Percentiles rank a stretch among this genome's conserved stretches.
Conservation (phyloP, 2,797 vertebrate genomes). For the Oceanodroma leucorhoa region DNA sequence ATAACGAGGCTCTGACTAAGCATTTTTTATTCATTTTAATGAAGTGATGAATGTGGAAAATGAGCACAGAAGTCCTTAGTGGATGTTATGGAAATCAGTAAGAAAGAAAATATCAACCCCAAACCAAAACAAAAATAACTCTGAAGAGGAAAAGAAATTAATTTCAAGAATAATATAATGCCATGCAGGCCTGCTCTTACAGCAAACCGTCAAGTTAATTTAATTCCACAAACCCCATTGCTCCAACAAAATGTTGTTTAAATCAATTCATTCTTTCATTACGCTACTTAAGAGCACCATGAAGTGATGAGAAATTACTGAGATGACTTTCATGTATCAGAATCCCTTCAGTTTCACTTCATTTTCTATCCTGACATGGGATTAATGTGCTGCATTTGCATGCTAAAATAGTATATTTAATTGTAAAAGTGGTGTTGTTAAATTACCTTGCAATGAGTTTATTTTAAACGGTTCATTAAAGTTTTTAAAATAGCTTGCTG, state of each 20-base stretch:
- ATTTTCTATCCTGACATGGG: slow-evolving; percentile 71
- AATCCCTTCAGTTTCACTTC: slow-evolving; percentile 72
- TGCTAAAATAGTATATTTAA: slow-evolving; percentile 76
- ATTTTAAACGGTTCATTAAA: slow-evolving; percentile 78
- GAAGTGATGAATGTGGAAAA: slow-evolving; percentile 30
- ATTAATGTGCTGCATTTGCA: slow-evolving; percentile 75
- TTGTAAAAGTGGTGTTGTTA: slow-evolving; percentile 74
- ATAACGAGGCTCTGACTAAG: not conserved
- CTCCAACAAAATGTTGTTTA: slow-evolving; percentile 74
- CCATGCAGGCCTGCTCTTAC: slow-evolving; percentile 60
- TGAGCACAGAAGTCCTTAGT: slow-evolving; percentile 24
- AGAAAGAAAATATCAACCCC: not conserved
- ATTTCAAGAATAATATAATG: slow-evolving; percentile 73
- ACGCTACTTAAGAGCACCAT: slow-evolving; percentile 59
- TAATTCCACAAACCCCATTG: slow-evolving; percentile 76
- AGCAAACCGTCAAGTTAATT: slow-evolving; percentile 77
- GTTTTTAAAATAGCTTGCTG: slow-evolving; percentile 70
- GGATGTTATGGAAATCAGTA: slow-evolving; percentile 44
- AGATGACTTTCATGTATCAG: slow-evolving; percentile 71
- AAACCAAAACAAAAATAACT: slow-evolving; percentile 48
- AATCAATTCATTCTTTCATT: slow-evolving; percentile 80
- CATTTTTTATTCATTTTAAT: slow-evolving; percentile 28
- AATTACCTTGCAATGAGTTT: slow-evolving; percentile 80
- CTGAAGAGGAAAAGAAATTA: slow-evolving; percentile 68
- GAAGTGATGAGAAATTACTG: slow-evolving; percentile 74